Conservation (phyloP, 1,140 invertebrate species). For the Watersipora subatra region DNA sequence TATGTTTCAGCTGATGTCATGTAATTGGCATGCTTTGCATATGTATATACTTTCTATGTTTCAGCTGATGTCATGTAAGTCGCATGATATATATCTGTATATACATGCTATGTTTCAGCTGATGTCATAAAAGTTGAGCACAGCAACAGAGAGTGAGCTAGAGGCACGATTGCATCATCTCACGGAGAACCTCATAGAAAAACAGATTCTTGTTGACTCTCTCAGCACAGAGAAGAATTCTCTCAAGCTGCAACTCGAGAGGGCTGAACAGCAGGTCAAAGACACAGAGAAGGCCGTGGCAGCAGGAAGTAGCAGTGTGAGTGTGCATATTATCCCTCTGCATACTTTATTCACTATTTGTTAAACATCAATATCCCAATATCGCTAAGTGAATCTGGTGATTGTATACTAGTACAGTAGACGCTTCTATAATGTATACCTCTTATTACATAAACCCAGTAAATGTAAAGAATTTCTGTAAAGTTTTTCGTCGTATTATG, state of each 20-base stretch:
- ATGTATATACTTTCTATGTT: no score
- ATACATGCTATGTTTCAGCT: constrained; percentile 26
- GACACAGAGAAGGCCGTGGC: not conserved
- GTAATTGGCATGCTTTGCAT: no score
- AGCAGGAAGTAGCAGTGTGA: not conserved
- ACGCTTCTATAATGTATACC: no score
- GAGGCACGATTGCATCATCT: constrained; percentile 55
- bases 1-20: no score
- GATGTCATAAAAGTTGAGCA: constrained; percentile 40
- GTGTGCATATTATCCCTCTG: not conserved
- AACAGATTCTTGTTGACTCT: constrained; percentile 61
- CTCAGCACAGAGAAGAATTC: constrained; percentile 67
- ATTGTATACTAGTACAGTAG: no score
- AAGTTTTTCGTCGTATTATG: no score
- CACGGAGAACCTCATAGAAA: constrained; percentile 64
- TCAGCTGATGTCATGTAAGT: no score
- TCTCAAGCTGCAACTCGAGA: constrained; percentile 59
- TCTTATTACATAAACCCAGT: no score
- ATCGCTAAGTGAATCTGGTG: no score
- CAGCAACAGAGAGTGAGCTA: constrained; percentile 48
- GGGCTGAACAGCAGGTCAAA: constrained; percentile 48
- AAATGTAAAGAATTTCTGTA: no score
- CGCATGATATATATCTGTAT: not conserved
- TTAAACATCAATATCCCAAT: no score
- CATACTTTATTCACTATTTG: not conserved